Conservation (phyloP, 2,888 invertebrate species). For the Tortrix viridana region DNA sequence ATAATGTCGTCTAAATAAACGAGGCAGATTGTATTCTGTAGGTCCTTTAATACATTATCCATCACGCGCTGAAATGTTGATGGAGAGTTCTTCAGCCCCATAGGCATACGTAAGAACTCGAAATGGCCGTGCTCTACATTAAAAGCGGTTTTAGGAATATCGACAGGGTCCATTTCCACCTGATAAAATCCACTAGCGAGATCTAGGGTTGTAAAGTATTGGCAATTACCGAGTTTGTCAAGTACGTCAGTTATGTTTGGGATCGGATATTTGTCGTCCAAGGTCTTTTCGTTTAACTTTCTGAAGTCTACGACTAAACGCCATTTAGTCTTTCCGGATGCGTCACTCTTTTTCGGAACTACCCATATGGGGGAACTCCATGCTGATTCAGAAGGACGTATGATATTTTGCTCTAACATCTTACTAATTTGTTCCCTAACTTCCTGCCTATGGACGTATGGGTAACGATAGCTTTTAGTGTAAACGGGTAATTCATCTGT, state of each 20-base stretch:
- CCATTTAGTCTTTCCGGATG: not conserved
- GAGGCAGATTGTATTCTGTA: not conserved
- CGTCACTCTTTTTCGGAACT: no score
- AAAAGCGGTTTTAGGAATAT: not conserved
- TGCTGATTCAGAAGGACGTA: not conserved
- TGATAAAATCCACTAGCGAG: not conserved
- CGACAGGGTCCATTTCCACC: not conserved
- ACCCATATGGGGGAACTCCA: no score
- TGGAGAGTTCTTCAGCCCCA: constrained; percentile 1
- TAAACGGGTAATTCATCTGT: constrained; percentile 34
- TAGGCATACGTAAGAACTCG: not conserved
- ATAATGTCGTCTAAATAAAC: constrained; percentile 7
- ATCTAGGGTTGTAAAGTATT: not conserved
- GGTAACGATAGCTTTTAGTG: constrained; percentile 39
- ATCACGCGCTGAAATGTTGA: constrained; percentile 1
- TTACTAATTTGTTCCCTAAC: constrained; percentile 30
- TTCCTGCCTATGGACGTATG: constrained; percentile 35
- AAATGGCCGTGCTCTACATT: not conserved
- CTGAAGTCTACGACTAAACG: constrained; percentile 1
- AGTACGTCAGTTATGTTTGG: constrained; percentile 3
- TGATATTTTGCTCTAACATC: constrained; percentile 19
- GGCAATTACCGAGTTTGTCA: not conserved
- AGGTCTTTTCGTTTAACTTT: constrained; percentile 8
- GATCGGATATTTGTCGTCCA: constrained; percentile 3
- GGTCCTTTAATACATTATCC: not conserved